Evolutionary conservation across 2,888 invertebrate species (phyloP).

Genomic region (Bruchidius siliquastri): DNA sequence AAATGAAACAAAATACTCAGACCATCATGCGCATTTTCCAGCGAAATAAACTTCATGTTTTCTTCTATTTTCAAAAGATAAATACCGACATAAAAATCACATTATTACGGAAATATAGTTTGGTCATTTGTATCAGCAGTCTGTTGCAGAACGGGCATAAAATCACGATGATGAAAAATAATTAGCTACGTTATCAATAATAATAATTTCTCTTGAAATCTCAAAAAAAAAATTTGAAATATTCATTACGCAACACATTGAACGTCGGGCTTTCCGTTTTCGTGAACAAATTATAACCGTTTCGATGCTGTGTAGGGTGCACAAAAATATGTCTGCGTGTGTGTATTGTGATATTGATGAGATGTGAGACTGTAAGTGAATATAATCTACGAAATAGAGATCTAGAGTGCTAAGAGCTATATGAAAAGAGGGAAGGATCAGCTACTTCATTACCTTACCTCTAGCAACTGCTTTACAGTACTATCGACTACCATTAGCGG

Average conservation of each 20-base stretch:
- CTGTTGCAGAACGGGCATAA: too few species aligned
- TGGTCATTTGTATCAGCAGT: too few species aligned
- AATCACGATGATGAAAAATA: too few species aligned
- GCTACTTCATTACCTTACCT: conserved; percentile 56
- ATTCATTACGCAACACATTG: background rate
- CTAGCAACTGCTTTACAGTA: conserved; percentile 78
- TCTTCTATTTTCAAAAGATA: too few species aligned
- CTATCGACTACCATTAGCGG: conserved; percentile 89
- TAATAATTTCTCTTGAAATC: too few species aligned
- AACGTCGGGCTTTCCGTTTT: background rate
- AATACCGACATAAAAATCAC: too few species aligned
- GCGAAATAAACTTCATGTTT: background rate
- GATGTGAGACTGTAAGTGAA: background rate
- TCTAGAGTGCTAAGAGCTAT: background rate
- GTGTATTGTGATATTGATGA: background rate
- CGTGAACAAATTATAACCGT: background rate
- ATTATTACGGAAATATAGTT: too few species aligned
- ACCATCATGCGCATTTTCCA: background rate
- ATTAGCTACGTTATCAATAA: too few species aligned
- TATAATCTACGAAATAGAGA: background rate
- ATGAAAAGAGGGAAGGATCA: background rate
- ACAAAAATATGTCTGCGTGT: background rate
- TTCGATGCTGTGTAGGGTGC: conserved; percentile 1
- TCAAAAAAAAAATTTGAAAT: too few species aligned
- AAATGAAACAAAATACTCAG: conserved; percentile 10